Base-by-base conservation (phyloP, 1,140 invertebrate species). In the Brachionus manjavacas region DNA sequence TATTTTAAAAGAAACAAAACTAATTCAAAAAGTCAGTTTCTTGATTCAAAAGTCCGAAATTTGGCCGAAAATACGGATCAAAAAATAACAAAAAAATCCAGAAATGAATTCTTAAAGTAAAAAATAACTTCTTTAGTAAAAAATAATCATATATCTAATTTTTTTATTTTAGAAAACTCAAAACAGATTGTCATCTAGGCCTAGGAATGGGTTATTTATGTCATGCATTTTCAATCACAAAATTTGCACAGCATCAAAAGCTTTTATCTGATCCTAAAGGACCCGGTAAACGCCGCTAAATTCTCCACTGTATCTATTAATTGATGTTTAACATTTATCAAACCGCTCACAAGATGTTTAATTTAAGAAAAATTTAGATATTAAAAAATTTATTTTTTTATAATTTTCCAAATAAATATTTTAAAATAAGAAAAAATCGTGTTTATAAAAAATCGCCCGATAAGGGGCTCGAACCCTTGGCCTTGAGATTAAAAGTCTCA, bases 401-500 rank as follows among this genome's bases (percentile, higher is more conserved):
- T 23, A 20, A 60, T 72, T 43, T 41, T 0, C 1, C n/a, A 7
- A 14, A 39, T 72, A 41, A 35, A 41, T 16, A 72, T 39, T 39
- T 72, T 43, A 41, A 9, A 41, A 31, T 72, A n/a, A 41, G 23
- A 72, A 76, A 76, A 76, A 28, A 25, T 35, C 12, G 16, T 41
- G 16, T 16, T 25, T 39, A 43, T 46, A 76, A 76, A 76, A 52
- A 76, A 49, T 76, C 72, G 72, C 72, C 72, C 72, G 72, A 76
- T 76, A 76, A 76, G 72, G 72, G 72, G 43, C 41, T 76, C 72
- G 72, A 76, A 76, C 72, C 72, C 72, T 76, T 76, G 72, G 43
- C 72, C 72, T 76, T 76, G 43, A 76, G 72, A 76, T 76, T 76
- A 76, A 76, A 76, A 76, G 72, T 76, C 72, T 76, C 72, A 76